phyloP scores from a whole-genome alignment of 1,140 invertebrate species.

The Drosophila baimaii region DNA sequence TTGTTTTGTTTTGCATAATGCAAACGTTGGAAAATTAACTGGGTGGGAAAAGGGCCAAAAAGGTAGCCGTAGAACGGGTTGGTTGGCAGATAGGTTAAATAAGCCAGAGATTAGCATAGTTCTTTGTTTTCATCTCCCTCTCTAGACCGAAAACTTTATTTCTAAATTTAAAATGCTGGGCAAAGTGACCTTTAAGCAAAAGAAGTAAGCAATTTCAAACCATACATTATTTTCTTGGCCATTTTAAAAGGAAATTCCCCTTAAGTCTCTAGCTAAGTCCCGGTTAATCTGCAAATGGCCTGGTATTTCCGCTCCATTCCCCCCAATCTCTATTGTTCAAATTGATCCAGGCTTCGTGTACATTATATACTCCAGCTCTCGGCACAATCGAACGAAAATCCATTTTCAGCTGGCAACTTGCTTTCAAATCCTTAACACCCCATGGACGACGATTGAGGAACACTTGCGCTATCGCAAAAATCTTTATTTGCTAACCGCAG shows the following conservation, averaged over 20 bases:
- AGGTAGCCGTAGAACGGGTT: background rate
- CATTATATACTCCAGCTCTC: background rate
- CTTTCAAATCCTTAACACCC: slow-evolving; percentile 35
- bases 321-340: slow-evolving; percentile 19
- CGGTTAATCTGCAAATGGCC: slow-evolving; percentile 21
- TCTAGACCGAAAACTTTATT: slow-evolving; percentile 8
- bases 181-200: background rate
- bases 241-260: background rate
- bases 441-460: slow-evolving; percentile 4
- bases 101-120: slow-evolving; percentile 55
- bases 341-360: slow-evolving; percentile 1
- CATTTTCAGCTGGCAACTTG: slow-evolving; percentile 27
- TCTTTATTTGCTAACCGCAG: slow-evolving; percentile 58
- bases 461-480: slow-evolving; percentile 33
- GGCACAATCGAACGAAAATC: slow-evolving; percentile 16
- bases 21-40: slow-evolving; percentile 70
- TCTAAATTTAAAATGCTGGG: slow-evolving; percentile 13
- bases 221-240: background rate
- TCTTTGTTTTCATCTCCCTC: slow-evolving; percentile 22
- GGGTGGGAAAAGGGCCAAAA: slow-evolving; percentile 18
- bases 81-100: slow-evolving; percentile 40
- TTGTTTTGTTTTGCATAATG: slow-evolving; percentile 74
- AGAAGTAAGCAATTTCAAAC: background rate
- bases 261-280: background rate
- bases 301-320: slow-evolving; percentile 1